Percentiles rank a stretch among this genome's conserved stretches.
phyloP scores from a whole-genome alignment of 1,140 invertebrate species.

The Parapsyche elsis region DNA sequence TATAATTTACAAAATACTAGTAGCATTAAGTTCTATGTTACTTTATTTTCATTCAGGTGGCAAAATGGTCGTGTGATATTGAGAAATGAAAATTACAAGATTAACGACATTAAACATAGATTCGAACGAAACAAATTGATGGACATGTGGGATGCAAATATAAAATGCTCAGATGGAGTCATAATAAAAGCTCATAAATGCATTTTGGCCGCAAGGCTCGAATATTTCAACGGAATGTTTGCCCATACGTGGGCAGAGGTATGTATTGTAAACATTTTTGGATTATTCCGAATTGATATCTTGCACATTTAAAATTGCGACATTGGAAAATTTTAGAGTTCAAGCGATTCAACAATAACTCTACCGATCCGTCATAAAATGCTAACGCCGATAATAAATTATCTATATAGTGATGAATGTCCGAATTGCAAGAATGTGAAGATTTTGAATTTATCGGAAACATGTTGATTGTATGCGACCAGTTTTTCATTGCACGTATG shows the following conservation, averaged over 20 bases:
- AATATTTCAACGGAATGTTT: conserved; percentile 83
- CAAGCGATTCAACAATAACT: conserved; percentile 63
- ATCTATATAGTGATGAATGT: conserved; percentile 75
- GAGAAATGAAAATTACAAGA: conserved; percentile 42
- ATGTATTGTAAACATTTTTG: conserved; percentile 47
- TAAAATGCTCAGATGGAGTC: conserved; percentile 70
- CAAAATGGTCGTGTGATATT: conserved; percentile 43
- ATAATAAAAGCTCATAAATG: conserved; percentile 78
- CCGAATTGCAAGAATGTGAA: conserved; percentile 66
- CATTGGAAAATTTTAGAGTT: conserved; percentile 61
- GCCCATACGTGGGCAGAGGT: conserved; percentile 78
- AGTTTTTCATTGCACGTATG: conserved; percentile 73
- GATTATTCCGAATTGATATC: background rate
- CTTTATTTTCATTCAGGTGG: conserved; percentile 37
- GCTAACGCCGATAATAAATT: conserved; percentile 73
- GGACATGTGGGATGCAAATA: conserved; percentile 72
- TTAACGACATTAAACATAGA: conserved; percentile 15
- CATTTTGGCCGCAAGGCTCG: conserved; percentile 75
- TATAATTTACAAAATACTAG: background rate
- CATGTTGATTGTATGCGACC: conserved; percentile 76
- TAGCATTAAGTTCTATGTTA: background rate
- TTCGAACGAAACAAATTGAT: conserved; percentile 61
- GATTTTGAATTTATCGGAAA: conserved; percentile 73
- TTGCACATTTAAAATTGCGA: no score
- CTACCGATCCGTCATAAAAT: conserved; percentile 66